A percentile compares a stretch with the other conserved stretches of the same genome.
Evolutionary conservation across 2,113 vertebrate species (phyloP).

Genomic region (Paradoxurus hermaphroditus): DNA sequence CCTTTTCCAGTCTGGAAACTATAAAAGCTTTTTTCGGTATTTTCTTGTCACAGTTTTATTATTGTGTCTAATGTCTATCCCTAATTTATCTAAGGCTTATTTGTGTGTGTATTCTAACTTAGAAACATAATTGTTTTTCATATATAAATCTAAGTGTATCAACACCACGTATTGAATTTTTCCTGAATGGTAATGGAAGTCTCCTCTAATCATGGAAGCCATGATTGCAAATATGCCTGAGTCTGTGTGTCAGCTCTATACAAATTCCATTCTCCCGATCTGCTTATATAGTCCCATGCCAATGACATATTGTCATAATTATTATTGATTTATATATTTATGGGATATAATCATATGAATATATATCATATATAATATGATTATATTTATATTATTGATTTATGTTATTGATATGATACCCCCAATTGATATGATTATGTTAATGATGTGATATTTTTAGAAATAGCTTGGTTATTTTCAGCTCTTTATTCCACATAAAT

Average conservation of each 20-base stretch:
- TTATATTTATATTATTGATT: too few species aligned
- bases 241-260: background rate
- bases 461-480: background rate
- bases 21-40: background rate
- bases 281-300: background rate
- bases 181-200: background rate
- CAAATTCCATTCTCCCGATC: background rate
- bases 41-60: background rate
- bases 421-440: too few species aligned
- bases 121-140: background rate
- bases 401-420: background rate
- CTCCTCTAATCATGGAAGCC: background rate
- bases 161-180: background rate
- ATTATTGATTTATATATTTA: background rate
- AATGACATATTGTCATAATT: background rate
- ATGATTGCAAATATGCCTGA: background rate
- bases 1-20: background rate
- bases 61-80: background rate
- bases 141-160: background rate
- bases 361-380: too few species aligned
- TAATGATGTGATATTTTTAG: background rate
- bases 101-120: background rate
- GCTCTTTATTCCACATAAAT: background rate
- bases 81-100: background rate
- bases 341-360: too few species aligned